phyloP scores from a whole-genome alignment of 1,140 invertebrate genomes.

The Galleria mellonella region DNA sequence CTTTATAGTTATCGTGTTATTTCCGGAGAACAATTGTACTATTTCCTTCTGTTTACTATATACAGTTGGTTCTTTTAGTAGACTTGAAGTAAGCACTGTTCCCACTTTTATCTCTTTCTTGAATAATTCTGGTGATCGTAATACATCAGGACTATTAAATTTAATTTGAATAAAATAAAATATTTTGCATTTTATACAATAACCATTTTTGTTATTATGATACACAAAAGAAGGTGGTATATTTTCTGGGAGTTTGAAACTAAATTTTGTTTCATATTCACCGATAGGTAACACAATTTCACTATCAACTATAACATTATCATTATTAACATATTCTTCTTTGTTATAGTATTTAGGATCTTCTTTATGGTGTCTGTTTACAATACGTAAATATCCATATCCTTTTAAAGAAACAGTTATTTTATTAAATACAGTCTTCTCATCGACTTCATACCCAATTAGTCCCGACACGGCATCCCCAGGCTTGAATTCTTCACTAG shows the following conservation, averaged over 20 bases:
- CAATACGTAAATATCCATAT: background rate
- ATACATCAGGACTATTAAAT: background rate
- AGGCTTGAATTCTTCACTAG: slow-evolving; percentile 1
- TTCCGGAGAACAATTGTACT: background rate
- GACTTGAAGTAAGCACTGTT: background rate
- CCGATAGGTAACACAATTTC: background rate
- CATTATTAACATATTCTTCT: slow-evolving; percentile 6
- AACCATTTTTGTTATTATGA: background rate
- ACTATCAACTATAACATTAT: background rate
- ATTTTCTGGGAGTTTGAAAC: slow-evolving; percentile 6
- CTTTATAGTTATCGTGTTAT: slow-evolving; percentile 5
- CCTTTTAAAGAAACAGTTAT: slow-evolving; percentile 9
- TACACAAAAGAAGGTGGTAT: slow-evolving; percentile 7
- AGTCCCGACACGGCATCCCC: slow-evolving; percentile 4
- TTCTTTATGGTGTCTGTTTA: background rate
- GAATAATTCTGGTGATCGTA: slow-evolving; percentile 1
- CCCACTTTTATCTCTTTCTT: slow-evolving; percentile 10
- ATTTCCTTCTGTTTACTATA: slow-evolving; percentile 5
- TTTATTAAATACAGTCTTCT: slow-evolving; percentile 5
- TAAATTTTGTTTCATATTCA: slow-evolving; percentile 2
- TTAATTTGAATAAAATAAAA: slow-evolving; percentile 5
- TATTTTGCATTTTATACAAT: slow-evolving; percentile 2
- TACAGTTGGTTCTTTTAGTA: slow-evolving; percentile 2
- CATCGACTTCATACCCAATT: slow-evolving; percentile 7
- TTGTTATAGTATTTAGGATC: background rate